Percentiles rank a stretch among this genome's conserved stretches.
Evolutionary conservation across 2,797 vertebrate species (phyloP).

Genomic region (Heterohyrax brucei): DNA sequence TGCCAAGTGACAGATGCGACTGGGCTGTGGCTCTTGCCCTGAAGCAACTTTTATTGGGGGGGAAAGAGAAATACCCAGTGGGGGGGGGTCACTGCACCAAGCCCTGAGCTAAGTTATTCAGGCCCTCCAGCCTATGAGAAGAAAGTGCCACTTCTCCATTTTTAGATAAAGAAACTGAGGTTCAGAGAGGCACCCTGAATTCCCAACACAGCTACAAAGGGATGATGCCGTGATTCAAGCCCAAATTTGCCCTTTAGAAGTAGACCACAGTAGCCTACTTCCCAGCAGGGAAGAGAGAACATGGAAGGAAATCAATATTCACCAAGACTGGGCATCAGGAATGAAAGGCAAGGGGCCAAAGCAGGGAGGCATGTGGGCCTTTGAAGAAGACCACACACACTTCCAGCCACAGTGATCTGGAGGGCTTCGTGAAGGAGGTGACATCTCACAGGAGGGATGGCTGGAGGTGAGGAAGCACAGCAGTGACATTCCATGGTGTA

Average conservation of each 20-base stretch:
- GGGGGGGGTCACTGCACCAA: not conserved
- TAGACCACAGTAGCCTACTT: too few relatives aligned
- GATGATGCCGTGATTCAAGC: not conserved
- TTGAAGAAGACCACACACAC: not conserved
- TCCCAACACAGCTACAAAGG: fast-evolving
- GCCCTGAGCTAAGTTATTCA: fast-evolving
- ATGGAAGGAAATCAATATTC: fast-evolving
- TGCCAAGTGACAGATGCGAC: fast-evolving
- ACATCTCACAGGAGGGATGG: not conserved
- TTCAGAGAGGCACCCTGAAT: not conserved
- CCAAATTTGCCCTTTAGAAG: not conserved
- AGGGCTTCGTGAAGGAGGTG: not conserved
- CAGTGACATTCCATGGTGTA: too few relatives aligned
- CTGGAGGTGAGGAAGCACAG: too few relatives aligned
- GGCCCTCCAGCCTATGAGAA: fast-evolving
- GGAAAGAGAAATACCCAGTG: fast-evolving
- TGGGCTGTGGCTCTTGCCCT: too few relatives aligned
- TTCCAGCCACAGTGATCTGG: not conserved
- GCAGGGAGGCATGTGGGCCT: not conserved
- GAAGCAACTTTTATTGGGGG: fast-evolving
- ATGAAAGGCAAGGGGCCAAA: not conserved
- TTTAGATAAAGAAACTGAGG: not conserved
- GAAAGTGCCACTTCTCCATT: not conserved
- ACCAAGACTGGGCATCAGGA: not conserved
- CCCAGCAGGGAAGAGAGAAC: not conserved